Evolutionary conservation across 2,113 vertebrate species (phyloP), one percentile per base, ranked within the genome.

Genomic region (Petaurus breviceps): DNA sequence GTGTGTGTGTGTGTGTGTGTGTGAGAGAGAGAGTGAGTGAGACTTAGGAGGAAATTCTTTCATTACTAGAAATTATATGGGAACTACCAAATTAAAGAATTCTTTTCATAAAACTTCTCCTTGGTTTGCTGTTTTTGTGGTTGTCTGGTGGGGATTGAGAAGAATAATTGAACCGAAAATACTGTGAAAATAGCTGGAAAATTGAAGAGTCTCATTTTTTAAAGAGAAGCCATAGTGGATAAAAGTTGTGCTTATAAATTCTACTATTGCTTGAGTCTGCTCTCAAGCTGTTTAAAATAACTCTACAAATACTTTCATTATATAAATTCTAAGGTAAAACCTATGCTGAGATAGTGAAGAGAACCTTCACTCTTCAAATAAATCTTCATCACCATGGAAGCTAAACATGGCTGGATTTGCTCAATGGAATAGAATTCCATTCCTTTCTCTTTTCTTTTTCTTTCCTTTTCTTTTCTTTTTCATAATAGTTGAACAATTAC

Each of bases 81-180:
- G n/a, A 93, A 93, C 19, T 77, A 93, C 22, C 57, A 94, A 77
- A 92, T 91, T 46, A 94, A 49, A 96, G 49, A 47, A 61, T 55
- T 24, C 52, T 57, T 94, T 93, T 94, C 84, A 52, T 68, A 93
- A 90, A 7, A 52, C 94, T 94, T 95, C 55, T 95, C 68, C 51
- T 14, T 50, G 22, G 16, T 50, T 53, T 43, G 46, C 28, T 12
- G 10, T 61, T 94, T 50, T 93, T 51, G 94, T 52, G 54, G n/a
- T 24, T 52, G 91, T 55, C 91, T 91, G 25, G 22, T 92, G 47
- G 51, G 4, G 26, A 2, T 37, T 94, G 31, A 43, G 23, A 1
- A 77, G n/a, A 77, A 24, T 55, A 55, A 97, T 47, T 93, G 22
- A 92, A 84, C 2, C 92, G 47, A 90, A 94, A n/a, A 0, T 89